phyloP scores from a whole-genome alignment of 2,888 invertebrate genomes.

The Cybosia mesomella region DNA sequence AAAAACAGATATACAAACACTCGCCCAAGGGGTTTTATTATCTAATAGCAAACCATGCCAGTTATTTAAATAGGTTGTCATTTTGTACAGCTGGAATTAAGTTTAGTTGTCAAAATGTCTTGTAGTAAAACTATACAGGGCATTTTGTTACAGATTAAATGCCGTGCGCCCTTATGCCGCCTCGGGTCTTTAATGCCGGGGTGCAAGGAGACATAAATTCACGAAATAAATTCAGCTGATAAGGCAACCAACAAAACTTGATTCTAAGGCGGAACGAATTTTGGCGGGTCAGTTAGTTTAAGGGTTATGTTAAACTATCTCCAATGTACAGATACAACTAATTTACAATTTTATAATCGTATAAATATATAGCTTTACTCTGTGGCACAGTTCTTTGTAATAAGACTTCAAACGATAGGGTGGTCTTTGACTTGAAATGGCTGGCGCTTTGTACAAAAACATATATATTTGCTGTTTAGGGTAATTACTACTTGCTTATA shows the following conservation, averaged over 20 bases:
- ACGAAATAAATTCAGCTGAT: no score
- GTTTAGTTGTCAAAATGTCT: not conserved
- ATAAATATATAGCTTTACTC: no score
- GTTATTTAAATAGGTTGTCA: slow-evolving; percentile 5
- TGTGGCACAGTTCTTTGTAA: not conserved
- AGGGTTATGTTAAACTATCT: no score
- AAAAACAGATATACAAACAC: slow-evolving; percentile 13
- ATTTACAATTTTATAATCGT: no score
- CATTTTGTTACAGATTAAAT: not conserved
- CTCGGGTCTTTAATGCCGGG: no score
- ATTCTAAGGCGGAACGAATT: no score
- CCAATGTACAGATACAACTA: no score
- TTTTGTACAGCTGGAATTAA: not conserved
- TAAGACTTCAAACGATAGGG: not conserved
- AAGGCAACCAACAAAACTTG: no score
- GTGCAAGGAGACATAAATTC: no score
- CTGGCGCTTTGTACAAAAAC: not conserved
- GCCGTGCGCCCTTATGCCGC: no score
- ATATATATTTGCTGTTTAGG: not conserved
- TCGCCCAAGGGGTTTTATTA: slow-evolving; percentile 7
- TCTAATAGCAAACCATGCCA: slow-evolving; percentile 12
- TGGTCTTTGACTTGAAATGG: not conserved
- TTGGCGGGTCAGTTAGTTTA: no score
- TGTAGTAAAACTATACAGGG: not conserved
- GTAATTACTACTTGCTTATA: not conserved